Evolutionary conservation across 2,797 vertebrate species (phyloP).

Genomic region (Centroberyx gerrardi): DNA sequence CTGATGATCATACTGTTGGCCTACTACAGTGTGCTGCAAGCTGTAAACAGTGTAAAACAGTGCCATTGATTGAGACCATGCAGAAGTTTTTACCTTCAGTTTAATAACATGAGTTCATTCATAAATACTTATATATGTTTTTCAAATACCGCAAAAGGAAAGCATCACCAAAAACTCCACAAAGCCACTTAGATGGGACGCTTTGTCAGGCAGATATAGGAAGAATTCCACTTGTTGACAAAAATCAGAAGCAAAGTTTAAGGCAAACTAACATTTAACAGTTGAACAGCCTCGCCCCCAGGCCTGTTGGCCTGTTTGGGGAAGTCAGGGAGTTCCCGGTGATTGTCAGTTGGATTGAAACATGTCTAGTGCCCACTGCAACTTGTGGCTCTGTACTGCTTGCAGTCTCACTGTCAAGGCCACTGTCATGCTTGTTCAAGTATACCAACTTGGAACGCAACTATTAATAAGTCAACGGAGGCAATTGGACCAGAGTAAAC

Average conservation of each 20-base stretch:
- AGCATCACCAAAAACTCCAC: constrained; percentile 12
- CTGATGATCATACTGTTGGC: neutral
- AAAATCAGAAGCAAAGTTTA: constrained; percentile 33
- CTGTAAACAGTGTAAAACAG: constrained; percentile 14
- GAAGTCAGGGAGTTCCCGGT: constrained; percentile 56
- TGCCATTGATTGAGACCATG: too few species aligned
- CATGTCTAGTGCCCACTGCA: neutral
- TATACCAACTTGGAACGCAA: constrained; percentile 9
- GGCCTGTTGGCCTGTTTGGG: constrained; percentile 6
- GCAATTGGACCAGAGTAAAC: neutral
- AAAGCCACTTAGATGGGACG: constrained; percentile 18
- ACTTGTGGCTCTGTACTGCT: constrained; percentile 1
- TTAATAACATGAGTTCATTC: constrained; percentile 74
- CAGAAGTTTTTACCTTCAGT: constrained; percentile 50
- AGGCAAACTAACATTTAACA: constrained; percentile 30
- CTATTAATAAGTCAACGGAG: neutral
- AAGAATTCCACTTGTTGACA: constrained; percentile 24
- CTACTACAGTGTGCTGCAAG: neutral
- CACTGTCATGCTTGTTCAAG: constrained; percentile 2
- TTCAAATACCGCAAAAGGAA: constrained; percentile 22
- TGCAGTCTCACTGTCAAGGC: neutral
- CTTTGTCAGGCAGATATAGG: constrained; percentile 1
- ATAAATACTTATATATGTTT: constrained; percentile 66
- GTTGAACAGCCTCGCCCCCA: neutral
- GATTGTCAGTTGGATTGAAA: neutral